These are phyloP conservation scores for Tribolium madens DNA, from an alignment of 1,140 invertebrate genomes.

Conservation along the genomic window DNA sequence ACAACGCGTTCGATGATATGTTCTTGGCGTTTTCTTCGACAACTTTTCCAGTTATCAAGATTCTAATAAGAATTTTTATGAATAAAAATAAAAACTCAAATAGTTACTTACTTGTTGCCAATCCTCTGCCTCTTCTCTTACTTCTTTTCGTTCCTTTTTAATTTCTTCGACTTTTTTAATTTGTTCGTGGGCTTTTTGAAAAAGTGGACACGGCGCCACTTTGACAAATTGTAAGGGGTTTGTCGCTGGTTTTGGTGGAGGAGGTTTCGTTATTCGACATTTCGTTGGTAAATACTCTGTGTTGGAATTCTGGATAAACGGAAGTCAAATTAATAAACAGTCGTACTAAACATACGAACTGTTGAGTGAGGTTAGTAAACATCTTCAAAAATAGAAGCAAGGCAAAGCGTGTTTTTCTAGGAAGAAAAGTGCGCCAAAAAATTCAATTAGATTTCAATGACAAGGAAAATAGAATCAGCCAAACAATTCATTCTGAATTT, in stretches of 20 bases:
- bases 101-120: slow-evolving; percentile 87
- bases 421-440: slow-evolving; percentile 16
- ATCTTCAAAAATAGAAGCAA: slow-evolving; percentile 36
- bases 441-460: not conserved
- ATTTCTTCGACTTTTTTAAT: slow-evolving; percentile 87
- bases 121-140: slow-evolving; percentile 85
- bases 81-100: not conserved
- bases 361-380: slow-evolving; percentile 35
- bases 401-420: slow-evolving; percentile 15
- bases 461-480: not conserved
- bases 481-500: not conserved
- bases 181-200: slow-evolving; percentile 86
- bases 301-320: slow-evolving; percentile 60
- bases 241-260: slow-evolving; percentile 81
- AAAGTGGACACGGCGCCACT: slow-evolving; percentile 86
- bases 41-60: slow-evolving; percentile 94
- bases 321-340: slow-evolving; percentile 34
- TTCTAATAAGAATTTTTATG: slow-evolving; percentile 75
- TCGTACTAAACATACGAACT: slow-evolving; percentile 19
- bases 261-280: slow-evolving; percentile 66
- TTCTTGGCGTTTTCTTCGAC: slow-evolving; percentile 88
- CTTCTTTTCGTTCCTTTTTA: slow-evolving; percentile 81
- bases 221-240: slow-evolving; percentile 92
- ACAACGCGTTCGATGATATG: slow-evolving; percentile 90
- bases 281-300: slow-evolving; percentile 64